These are phyloP conservation scores for Coelogynopora nodosa DNA, from an alignment of 2,888 invertebrate genomes.

Conservation along the genomic window DNA sequence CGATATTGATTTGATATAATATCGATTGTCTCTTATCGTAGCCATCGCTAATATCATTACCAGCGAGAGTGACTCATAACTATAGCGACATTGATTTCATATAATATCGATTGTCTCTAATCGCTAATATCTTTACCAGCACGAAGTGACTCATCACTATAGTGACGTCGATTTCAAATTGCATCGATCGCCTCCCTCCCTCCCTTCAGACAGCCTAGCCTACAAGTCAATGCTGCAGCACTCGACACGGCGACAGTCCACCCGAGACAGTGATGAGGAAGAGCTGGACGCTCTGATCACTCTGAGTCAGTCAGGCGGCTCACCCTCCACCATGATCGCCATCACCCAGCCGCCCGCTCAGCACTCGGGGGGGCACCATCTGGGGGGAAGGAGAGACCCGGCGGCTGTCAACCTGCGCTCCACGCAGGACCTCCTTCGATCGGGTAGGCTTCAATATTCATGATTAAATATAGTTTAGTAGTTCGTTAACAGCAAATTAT, in stretches of 20 bases:
- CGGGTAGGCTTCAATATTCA: not conserved
- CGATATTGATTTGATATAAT: too few species aligned
- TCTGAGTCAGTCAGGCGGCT: not conserved
- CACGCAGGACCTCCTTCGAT: not conserved
- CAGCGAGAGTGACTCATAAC: too few species aligned
- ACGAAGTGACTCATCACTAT: too few species aligned
- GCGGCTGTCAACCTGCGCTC: not conserved
- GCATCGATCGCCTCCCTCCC: too few species aligned
- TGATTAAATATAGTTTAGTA: too few species aligned
- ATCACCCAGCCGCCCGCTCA: not conserved
- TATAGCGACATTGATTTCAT: too few species aligned
- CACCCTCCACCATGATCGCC: not conserved
- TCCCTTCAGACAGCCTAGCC: not conserved
- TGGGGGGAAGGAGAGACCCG: not conserved
- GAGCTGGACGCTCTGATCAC: not conserved
- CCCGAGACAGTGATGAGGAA: not conserved
- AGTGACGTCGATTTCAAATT: too few species aligned
- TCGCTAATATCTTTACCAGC: too few species aligned
- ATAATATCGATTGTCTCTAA: too few species aligned
- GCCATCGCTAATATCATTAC: too few species aligned
- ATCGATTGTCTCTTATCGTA: too few species aligned
- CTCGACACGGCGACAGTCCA: not conserved
- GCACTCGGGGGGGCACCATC: not conserved
- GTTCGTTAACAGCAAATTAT: too few species aligned
- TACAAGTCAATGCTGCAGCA: not conserved